These are phyloP conservation scores for Heteromurus nitidus DNA, from an alignment of 2,888 invertebrate genomes.

Conservation along the genomic window DNA sequence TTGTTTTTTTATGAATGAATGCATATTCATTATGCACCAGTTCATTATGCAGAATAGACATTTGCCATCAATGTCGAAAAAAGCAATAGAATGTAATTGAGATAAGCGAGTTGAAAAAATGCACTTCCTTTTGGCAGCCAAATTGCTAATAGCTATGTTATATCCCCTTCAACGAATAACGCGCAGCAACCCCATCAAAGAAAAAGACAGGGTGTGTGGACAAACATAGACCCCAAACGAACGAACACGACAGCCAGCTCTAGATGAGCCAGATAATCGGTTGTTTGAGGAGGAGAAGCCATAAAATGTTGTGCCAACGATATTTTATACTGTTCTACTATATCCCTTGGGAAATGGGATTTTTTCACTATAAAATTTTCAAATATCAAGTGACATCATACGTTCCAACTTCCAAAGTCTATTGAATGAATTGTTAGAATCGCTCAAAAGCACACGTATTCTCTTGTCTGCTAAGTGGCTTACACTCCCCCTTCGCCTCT, in stretches of 20 bases:
- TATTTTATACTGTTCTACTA: neutral
- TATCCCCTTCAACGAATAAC: neutral
- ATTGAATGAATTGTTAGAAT: neutral
- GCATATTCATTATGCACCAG: neutral
- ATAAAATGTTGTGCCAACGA: neutral
- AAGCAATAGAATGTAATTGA: neutral
- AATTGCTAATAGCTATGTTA: neutral
- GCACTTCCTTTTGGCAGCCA: neutral
- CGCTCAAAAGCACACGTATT: neutral
- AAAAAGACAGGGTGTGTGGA: too few relatives aligned
- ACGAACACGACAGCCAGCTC: neutral
- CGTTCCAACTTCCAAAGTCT: neutral
- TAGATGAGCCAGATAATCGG: slow-evolving; percentile 22
- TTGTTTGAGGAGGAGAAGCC: slow-evolving; percentile 12
- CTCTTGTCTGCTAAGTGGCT: slow-evolving; percentile 21
- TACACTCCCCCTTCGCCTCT: neutral
- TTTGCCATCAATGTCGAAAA: neutral
- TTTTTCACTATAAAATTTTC: neutral
- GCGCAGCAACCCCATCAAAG: neutral
- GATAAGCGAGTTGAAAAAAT: neutral
- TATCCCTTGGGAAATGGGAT: neutral
- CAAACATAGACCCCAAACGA: neutral
- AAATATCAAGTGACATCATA: neutral
- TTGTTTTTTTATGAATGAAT: neutral
- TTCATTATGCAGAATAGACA: neutral